Percentiles rank a stretch among this genome's conserved stretches.
phyloP scores from a whole-genome alignment of 1,140 invertebrate species.

The Conus ventricosus region DNA sequence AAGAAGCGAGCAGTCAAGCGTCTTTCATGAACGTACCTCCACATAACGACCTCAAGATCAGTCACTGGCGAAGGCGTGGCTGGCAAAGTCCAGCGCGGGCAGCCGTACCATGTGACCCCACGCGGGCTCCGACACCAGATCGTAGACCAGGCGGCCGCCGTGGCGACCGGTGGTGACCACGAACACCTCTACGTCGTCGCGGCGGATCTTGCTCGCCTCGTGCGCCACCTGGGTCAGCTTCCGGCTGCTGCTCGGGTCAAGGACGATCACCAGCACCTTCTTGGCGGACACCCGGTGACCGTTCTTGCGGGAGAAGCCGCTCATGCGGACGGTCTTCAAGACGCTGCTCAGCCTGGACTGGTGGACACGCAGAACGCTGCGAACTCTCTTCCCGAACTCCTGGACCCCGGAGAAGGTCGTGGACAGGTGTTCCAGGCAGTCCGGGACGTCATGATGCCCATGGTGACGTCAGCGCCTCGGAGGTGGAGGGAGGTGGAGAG shows the following conservation, averaged over 20 bases:
- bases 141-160: constrained; percentile 12
- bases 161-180: constrained; percentile 32
- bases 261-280: constrained; percentile 8
- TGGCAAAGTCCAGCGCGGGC: constrained; percentile 24
- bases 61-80: constrained; percentile 28
- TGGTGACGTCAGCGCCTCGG: neutral
- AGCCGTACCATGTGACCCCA: constrained; percentile 11
- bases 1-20: too few relatives aligned
- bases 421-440: neutral
- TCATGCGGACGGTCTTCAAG: neutral
- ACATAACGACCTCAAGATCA: neutral
- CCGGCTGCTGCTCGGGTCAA: constrained; percentile 14
- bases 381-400: constrained; percentile 16
- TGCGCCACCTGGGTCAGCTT: constrained; percentile 28
- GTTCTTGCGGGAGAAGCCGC: constrained; percentile 23
- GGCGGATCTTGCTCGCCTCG: constrained; percentile 16
- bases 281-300: constrained; percentile 22
- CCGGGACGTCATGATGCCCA: constrained; percentile 22
- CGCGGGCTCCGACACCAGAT: constrained; percentile 18
- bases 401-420: neutral
- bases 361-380: neutral
- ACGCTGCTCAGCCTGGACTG: constrained; percentile 13
- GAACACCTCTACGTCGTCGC: constrained; percentile 31
- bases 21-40: neutral
- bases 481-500: constrained; percentile 11